Base-by-base conservation (phyloP, 2,888 invertebrate species). In the Drosophila multiciliata region DNA sequence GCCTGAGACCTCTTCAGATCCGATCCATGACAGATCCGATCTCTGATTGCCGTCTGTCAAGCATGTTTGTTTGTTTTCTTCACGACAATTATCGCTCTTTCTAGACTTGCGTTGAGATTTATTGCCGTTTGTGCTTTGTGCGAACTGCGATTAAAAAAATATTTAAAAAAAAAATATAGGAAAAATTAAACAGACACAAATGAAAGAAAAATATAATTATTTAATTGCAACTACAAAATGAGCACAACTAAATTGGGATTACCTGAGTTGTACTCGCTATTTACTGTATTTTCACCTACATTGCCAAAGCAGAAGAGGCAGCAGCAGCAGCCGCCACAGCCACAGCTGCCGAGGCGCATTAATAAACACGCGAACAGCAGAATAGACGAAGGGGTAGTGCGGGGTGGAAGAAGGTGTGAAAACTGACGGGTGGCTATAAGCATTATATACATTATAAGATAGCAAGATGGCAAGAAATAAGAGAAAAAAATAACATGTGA, bases 281-380 rank as follows among this genome's bases (percentile, higher is more conserved):
- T 80, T 80, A 87, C 88, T 72, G 82, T 82, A 82, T 87, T 87
- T 85, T 85, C 88, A 87, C 84, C 84, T 84, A 85, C 84, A 78
- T 78, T 77, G 45, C 73, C 50, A 66, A 67, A 63, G 72, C 64
- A 66, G 66, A 61, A 64, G 61, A 20, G 33, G 63, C 29, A 38
- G 29, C 29, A 29, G 49, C 17, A 20, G 42, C 2, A 4, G 62
- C 32, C 36, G 20, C 42, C 3, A 9, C 12, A 17, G 52, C 32
- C 4, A 29, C 29, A 29, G 33, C 65, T 23, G 74, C 29, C 55
- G 75, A 68, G 55, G 65, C 65, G 74, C 61, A 74, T 12, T 49
- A 66, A 66, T 33, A 60, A 79, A 64, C 77, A 80, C 70, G 76
- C 70, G 63, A 63, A 66, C 55, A 50, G 57, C 29, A 35, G 52